Conservation (phyloP, 2,797 vertebrate species). For the Tachyglossus aculeatus region DNA sequence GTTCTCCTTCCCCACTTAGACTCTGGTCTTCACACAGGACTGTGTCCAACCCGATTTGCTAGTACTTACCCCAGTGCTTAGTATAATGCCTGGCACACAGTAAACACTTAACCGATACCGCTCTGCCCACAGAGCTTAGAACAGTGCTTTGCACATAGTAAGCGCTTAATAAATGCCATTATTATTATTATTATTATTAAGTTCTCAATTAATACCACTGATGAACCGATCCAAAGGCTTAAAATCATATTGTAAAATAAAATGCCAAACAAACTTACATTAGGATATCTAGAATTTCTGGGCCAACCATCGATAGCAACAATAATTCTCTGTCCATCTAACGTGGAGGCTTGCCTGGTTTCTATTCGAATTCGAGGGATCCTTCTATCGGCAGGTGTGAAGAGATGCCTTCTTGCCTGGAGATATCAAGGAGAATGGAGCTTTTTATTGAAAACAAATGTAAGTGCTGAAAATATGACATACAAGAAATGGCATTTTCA, state of each 20-base stretch:
- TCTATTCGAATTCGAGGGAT: slow-evolving; percentile 96
- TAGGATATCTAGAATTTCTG: slow-evolving; percentile 94
- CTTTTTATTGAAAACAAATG: background rate
- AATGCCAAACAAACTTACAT: slow-evolving; percentile 78
- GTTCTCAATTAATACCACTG: no score
- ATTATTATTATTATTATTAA: no score
- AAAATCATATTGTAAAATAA: slow-evolving; percentile 11
- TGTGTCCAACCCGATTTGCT: no score
- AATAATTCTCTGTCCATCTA: slow-evolving; percentile 93
- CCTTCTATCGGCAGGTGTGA: slow-evolving; percentile 93
- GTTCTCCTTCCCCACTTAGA: no score
- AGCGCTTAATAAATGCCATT: no score
- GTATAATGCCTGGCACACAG: no score
- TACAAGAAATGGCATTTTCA: background rate
- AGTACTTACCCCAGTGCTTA: no score
- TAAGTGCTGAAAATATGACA: background rate
- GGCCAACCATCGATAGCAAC: slow-evolving; percentile 97
- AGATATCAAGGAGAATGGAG: slow-evolving; percentile 1
- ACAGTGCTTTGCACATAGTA: no score
- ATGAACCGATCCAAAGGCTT: fast-evolving
- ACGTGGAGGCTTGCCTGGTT: slow-evolving; percentile 86
- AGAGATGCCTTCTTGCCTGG: slow-evolving; percentile 93
- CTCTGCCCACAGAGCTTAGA: no score
- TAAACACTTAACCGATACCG: no score
- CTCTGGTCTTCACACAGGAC: no score